Evolutionary conservation across 2,888 invertebrate genomes (phyloP), one percentile per base, ranked within the genome.

Genomic region (Sarcophaga caerulescens): DNA sequence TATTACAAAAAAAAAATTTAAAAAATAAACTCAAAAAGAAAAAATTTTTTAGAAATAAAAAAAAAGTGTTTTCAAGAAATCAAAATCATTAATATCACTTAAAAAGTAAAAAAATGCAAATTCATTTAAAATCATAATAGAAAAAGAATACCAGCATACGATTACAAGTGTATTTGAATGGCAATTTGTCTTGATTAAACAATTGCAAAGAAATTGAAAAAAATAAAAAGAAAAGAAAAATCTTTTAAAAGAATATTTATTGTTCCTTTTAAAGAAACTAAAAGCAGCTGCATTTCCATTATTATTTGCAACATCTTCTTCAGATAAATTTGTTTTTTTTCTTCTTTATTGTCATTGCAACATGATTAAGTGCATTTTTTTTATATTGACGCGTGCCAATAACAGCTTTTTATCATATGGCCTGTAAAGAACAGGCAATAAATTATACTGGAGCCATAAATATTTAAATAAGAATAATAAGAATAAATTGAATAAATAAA

Each of bases 321-420:
- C 52, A 52, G 0, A 12, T 1, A 12, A 52, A 17, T 17, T 47
- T 52, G 17, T 52, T 2, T 52, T 52, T 52, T 52, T 14, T 52
- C 2, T 52, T 2, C 47, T 47, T 14, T n/a, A 60, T 60, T 73
- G 45, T 45, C 45, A 19, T n/a, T 69, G 35, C 45, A 62, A 23
- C 21, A 71, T 73, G 65, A 76, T 82, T 78, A 84, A 84, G 75
- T 84, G 80, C n/a, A 76, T 79, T 79, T 84, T 84, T 25, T 12
- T 17, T 52, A 52, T 52, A 52, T 52, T 76, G 84, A 84, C 62
- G 75, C 79, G 79, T 80, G 84, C 80, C 84, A 84, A 79, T 79
- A 79, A 75, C 84, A 80, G 70, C 79, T 80, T n/a, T 71, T 70
- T 82, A 70, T 76, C 65, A 60, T 60, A 60, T 60, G n/a, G n/a